These are phyloP conservation scores for Trachelipus rathkii DNA, from an alignment of 1,140 invertebrate genomes.

Conservation along the genomic window DNA sequence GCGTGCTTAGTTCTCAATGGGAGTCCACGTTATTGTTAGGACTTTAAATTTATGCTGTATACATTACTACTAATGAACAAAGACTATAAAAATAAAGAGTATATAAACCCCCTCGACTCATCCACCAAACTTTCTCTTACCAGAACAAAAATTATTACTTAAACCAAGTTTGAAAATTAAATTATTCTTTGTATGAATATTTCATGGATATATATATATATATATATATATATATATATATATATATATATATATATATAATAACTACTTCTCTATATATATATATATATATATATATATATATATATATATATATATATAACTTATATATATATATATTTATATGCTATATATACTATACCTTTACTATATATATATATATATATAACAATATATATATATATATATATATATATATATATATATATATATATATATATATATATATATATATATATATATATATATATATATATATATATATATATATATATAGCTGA, in stretches of 20 bases:
- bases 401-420: neutral
- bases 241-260: constrained; percentile 8
- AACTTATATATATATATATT: neutral
- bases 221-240: neutral
- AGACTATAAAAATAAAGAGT: constrained; percentile 3
- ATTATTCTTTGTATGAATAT: neutral
- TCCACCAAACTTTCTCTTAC: neutral
- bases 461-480: constrained; percentile 2
- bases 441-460: neutral
- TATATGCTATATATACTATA: too few relatives aligned
- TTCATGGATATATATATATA: neutral
- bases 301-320: neutral
- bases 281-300: neutral
- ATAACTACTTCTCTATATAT: too few relatives aligned
- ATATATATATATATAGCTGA: neutral
- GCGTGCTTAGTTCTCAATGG: constrained; percentile 1
- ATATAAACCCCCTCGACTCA: neutral
- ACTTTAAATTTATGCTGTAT: constrained; percentile 11
- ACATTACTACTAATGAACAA: constrained; percentile 13
- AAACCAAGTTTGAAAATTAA: constrained; percentile 2
- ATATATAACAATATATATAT: neutral
- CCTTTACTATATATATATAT: constrained; percentile 11
- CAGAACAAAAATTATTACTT: neutral
- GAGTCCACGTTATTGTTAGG: constrained; percentile 1
- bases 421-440: neutral